Base-by-base conservation (phyloP, 2,113 vertebrate genomes). In the Herpailurus yagouaroundi region DNA sequence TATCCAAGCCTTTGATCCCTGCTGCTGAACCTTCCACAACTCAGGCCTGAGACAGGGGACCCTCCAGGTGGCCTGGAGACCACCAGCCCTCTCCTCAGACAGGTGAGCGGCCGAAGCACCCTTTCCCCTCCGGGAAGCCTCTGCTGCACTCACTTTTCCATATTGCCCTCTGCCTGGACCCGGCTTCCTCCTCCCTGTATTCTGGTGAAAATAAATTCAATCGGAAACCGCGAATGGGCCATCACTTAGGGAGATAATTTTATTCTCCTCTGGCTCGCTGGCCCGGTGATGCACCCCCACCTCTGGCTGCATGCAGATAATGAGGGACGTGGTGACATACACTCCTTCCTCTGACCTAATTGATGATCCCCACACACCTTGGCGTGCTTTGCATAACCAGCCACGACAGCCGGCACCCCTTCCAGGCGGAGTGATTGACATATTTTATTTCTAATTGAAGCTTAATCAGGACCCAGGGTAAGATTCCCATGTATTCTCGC, bases 391-490 rank as follows among this genome's bases (percentile, higher is more conserved):
- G 98, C 98, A 99, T 99, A 99, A 99, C 98, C 98, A 98, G 95
- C 96, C 97, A 96, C 97, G 98, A 99, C 98, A 99, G 99, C 98
- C 95, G 97, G 95, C 98, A 97, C 94, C 97, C 86, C 97, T 99
- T 98, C 98, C 97, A 98, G 97, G 98, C 68, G 14, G 95, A 98
- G 98, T 99, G 98, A 99, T 98, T 99, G 99, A 99, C 99, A 98
- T 98, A 98, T 99, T 99, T 98, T 98, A 99, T 98, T 98, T 98
- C 98, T 98, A 99, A 98, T 94, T 98, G 98, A 98, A 98, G 98
- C 98, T 98, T 99, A 98, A 98, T 99, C 98, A 94, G 96, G 94
- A 88, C 96, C 87, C 90, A 98, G 97, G 94, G 98, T 98, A 98
- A 98, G 98, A 98, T 77, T 12, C 66, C 90, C 87, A 68, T 55